These are phyloP conservation scores for Drosophila prostipennis DNA, from an alignment of 2,888 invertebrate genomes.

Conservation along the genomic window DNA sequence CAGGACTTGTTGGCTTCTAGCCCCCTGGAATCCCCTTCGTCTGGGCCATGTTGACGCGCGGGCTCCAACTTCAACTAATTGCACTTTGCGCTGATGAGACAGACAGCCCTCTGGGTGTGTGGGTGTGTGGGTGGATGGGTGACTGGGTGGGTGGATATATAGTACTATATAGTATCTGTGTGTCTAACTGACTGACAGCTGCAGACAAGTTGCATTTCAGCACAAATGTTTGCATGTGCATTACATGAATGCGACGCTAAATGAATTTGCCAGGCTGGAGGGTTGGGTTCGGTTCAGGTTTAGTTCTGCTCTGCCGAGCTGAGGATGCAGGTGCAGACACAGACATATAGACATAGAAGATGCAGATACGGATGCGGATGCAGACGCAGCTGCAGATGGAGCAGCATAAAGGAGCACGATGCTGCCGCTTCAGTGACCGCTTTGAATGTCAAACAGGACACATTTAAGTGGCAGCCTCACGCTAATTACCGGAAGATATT, in stretches of 20 bases:
- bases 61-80: slow-evolving; percentile 76
- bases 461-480: slow-evolving; percentile 69
- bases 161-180: slow-evolving; percentile 10
- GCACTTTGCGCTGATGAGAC: slow-evolving; percentile 76
- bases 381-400: slow-evolving; percentile 22
- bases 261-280: slow-evolving; percentile 68
- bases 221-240: slow-evolving; percentile 77
- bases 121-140: background rate
- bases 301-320: background rate
- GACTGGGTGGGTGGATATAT: slow-evolving; percentile 3
- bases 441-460: slow-evolving; percentile 74
- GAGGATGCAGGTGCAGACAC: slow-evolving; percentile 23
- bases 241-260: slow-evolving; percentile 67
- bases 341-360: slow-evolving; percentile 17
- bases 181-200: slow-evolving; percentile 73
- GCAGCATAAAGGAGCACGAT: slow-evolving; percentile 45
- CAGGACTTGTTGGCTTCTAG: slow-evolving; percentile 74
- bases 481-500: slow-evolving; percentile 81
- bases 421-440: slow-evolving; percentile 63
- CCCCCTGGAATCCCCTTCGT: slow-evolving; percentile 24
- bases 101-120: slow-evolving; percentile 52
- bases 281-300: slow-evolving; percentile 4
- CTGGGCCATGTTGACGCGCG: slow-evolving; percentile 56
- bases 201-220: slow-evolving; percentile 79
- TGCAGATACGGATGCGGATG: slow-evolving; percentile 5